Base-by-base conservation (phyloP, 2,113 vertebrate species). In the Leptocoma aspasia region DNA sequence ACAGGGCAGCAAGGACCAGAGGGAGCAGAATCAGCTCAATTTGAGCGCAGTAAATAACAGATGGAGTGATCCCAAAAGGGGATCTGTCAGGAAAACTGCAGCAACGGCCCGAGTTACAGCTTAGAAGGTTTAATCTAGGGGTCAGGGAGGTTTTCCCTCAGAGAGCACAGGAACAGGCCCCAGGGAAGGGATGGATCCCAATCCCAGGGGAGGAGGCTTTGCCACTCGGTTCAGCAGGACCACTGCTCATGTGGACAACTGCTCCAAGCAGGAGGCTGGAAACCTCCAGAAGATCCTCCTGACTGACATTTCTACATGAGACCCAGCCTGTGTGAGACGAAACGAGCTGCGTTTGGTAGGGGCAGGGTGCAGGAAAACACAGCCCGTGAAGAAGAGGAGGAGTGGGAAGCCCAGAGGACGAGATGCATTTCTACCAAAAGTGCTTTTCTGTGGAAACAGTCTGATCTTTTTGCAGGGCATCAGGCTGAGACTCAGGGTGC, bases 131-230 rank as follows among this genome's bases (percentile, higher is more conserved):
- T 19, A 33, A 10, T 15, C 22, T 20, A 24, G 8, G 13, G 17
- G 3, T 93, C 20, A 63, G 56, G 64, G 73, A 72, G 14, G 56
- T 63, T 31, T 19, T 57, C 8, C 16, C 33, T 50, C 33, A 66
- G 52, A 50, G 6, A 68, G 18, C 15, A 52, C 26, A 64, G 35
- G 31, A 81, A 45, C 13, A 63, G 23, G 17, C 10, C 6, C 31
- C 61, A 45, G 28, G 30, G 30, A 45, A 20, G 30, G 39, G 54
- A 56, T 8, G 35, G 47, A 72, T 35, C 30, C 33, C 35, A 45
- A 17, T 20, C 56, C 45, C 2, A 3, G 16, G 7, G 1, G 3
- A 3, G 1, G 37, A 15, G 4, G 5, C 1, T 31, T 11, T 77
- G n/a, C 3, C 14, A 24, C 41, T 82, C 8, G 13, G 33, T 16